phyloP scores from a whole-genome alignment of 2,113 vertebrate genomes.

The Pelvicachromis taeniatus region DNA sequence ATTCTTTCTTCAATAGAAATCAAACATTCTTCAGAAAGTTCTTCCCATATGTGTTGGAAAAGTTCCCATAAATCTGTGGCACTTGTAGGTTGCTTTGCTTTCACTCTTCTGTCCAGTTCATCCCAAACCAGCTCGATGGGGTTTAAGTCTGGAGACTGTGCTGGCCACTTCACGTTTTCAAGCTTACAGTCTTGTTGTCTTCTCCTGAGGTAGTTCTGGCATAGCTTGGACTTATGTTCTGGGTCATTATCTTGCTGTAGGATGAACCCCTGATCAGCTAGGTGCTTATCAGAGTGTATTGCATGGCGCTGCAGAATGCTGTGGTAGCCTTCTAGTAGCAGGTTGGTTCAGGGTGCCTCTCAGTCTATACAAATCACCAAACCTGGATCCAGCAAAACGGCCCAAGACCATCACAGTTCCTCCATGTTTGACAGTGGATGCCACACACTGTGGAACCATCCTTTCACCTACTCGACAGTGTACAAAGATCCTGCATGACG shows the following conservation, averaged over 20 bases:
- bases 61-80: background rate
- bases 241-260: background rate
- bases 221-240: background rate
- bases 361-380: background rate
- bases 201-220: background rate
- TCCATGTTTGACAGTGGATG: background rate
- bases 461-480: background rate
- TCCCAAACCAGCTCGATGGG: rapidly evolving
- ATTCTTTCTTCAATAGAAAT: too few species aligned
- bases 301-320: background rate
- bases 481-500: background rate
- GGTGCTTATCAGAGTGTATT: background rate
- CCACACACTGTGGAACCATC: background rate
- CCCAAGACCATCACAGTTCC: background rate
- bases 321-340: background rate
- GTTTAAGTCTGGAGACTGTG: background rate
- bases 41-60: too few species aligned
- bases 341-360: background rate
- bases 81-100: background rate
- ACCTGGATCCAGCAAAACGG: background rate
- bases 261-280: background rate
- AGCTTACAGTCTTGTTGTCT: background rate
- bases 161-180: background rate
- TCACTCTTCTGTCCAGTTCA: background rate
- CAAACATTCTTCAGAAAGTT: too few species aligned